Conservation (phyloP, 2,113 vertebrate species). For the Alligator mississippiensis region DNA sequence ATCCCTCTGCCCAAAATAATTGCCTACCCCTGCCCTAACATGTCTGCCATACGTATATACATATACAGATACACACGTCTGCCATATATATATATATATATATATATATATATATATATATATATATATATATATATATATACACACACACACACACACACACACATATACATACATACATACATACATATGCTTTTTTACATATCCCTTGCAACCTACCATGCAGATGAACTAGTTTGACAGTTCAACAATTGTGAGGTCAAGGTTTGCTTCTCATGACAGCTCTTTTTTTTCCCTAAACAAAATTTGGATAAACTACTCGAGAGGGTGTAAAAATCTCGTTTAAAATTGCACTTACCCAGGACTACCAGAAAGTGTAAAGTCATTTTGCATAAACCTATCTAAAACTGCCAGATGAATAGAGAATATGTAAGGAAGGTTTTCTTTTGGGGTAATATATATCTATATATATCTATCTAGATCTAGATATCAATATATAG, state of each 20-base stretch:
- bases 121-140: too few species aligned
- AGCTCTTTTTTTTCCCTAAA: background rate
- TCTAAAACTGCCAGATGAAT: background rate
- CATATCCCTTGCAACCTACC: background rate
- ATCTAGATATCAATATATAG: too few species aligned
- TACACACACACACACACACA: too few species aligned
- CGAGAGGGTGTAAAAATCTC: background rate
- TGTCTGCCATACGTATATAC: too few species aligned
- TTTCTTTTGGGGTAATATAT: background rate
- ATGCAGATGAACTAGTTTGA: background rate
- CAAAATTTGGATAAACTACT: background rate
- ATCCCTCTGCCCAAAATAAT: too few species aligned
- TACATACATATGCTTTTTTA: background rate
- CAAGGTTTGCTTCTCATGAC: background rate
- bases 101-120: background rate
- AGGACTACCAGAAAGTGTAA: background rate
- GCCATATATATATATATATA: background rate
- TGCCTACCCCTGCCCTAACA: too few species aligned
- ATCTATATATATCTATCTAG: too few species aligned
- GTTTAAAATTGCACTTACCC: background rate
- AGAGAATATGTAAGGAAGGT: background rate
- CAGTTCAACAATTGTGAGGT: background rate
- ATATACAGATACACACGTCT: background rate
- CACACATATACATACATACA: too few species aligned
- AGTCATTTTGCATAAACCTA: background rate